Evolutionary conservation across 2,888 invertebrate genomes (phyloP), one percentile per base, ranked within the genome.

Genomic region (Mellilla xanthometata): DNA sequence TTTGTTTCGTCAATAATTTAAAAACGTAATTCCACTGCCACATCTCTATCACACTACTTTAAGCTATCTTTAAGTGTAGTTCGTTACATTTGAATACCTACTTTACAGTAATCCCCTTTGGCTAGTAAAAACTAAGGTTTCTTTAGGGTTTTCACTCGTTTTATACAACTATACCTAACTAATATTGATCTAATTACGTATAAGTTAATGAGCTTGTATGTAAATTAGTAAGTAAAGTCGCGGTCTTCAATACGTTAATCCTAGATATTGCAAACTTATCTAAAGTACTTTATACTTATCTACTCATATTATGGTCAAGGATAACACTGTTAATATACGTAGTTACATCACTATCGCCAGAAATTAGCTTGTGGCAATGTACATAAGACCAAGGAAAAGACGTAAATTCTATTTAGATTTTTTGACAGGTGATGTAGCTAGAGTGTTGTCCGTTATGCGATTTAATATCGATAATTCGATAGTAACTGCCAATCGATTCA

Each of bases 91-190:
- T 79, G 81, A 81, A 83, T 76, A 29, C 36, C 27, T 36, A 56
- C 76, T 56, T 79, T 81, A 86, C 82, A 77, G 76, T 86, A 81
- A 81, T 73, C 74, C 80, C 79, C 76, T 80, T 81, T 38, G 81
- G 80, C 80, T 87, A 84, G 78, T 84, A 78, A 59, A 74, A 65
- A 67, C 44, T 85, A 86, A 85, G 81, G 68, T 76, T 80, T 39
- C 75, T 80, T 87, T 86, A 85, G 84, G 82, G 86, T 89, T 88
- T 88, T 85, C 87, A 89, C 87, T 86, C 85, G 80, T 89, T 89
- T 88, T 89, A 85, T 89, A 89, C 87, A 86, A 83, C 55, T 86
- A 81, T 86, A 85, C 79, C 76, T 77, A 80, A n/a, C n/a, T 72
- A 76, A 42, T 82, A 86, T 80, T 75, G 63, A 77, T 77, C 76